Conservation (phyloP, 2,888 invertebrate species). For the Dasysyrphus tricinctus region DNA sequence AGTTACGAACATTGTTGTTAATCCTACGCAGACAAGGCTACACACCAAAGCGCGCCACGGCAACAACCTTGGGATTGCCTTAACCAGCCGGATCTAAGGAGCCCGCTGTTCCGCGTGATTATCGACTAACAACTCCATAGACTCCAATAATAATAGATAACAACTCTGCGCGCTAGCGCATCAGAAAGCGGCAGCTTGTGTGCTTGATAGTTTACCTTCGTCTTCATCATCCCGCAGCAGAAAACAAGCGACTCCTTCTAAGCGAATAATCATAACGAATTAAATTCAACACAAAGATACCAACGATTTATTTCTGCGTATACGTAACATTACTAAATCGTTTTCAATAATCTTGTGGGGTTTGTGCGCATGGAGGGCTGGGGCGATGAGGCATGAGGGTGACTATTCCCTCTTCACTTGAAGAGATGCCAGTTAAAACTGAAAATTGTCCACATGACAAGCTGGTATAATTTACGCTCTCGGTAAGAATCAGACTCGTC, state of each 20-base stretch:
- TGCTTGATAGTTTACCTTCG: neutral
- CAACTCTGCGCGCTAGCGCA: conserved; percentile 38
- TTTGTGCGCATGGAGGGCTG: neutral
- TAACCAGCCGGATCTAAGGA: conserved; percentile 69
- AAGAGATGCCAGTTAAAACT: neutral
- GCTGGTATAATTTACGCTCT: conserved; percentile 60
- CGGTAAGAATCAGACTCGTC: neutral
- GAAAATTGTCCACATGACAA: conserved; percentile 57
- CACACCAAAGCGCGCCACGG: neutral
- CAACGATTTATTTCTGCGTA: conserved; percentile 11
- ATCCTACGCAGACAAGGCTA: conserved; percentile 57
- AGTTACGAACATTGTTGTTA: neutral
- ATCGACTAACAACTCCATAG: conserved; percentile 71
- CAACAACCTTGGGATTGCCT: conserved; percentile 63
- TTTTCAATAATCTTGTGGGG: conserved; percentile 57
- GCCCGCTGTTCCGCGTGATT: conserved; percentile 65
- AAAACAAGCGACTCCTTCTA: conserved; percentile 32
- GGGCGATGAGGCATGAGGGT: neutral
- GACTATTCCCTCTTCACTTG: neutral
- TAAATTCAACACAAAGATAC: conserved; percentile 29
- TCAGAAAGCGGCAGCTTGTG: neutral
- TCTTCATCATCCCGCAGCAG: conserved; percentile 8
- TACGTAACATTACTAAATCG: conserved; percentile 37
- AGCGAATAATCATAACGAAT: conserved; percentile 70
- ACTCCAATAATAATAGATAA: conserved; percentile 65